Conservation (phyloP, 2,113 vertebrate genomes). For the Stegostoma tigrinum region DNA sequence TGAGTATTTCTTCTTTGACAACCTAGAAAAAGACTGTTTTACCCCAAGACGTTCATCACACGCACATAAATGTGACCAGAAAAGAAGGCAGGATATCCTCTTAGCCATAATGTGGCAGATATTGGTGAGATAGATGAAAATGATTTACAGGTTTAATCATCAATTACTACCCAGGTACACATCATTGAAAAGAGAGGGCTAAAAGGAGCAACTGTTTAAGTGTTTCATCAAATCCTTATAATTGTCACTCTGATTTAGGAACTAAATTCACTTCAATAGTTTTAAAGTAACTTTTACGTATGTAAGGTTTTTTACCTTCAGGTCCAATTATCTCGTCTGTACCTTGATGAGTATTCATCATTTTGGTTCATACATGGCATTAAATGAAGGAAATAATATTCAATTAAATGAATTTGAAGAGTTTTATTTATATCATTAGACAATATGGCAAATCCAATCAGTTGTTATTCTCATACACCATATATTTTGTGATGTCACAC, state of each 20-base stretch:
- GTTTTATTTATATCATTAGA: neutral
- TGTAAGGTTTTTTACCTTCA: conserved; percentile 2
- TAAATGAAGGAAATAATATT: neutral
- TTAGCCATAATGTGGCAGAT: neutral
- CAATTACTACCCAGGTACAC: neutral
- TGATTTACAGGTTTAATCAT: neutral
- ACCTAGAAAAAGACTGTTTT: neutral
- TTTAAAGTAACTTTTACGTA: conserved; percentile 11
- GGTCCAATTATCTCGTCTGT: neutral
- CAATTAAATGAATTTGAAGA: conserved; percentile 3
- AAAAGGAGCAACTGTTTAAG: neutral
- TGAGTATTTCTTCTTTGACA: conserved; percentile 5
- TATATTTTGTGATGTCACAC: neutral
- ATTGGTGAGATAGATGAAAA: neutral
- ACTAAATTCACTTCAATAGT: neutral
- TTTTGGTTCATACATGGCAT: neutral
- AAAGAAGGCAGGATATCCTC: neutral
- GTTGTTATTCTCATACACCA: neutral
- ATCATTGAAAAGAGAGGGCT: neutral
- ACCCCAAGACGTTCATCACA: neutral
- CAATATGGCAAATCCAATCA: neutral
- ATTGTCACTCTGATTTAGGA: neutral
- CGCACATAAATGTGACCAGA: neutral
- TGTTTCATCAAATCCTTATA: neutral
- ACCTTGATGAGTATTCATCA: neutral